Evolutionary conservation across 2,113 vertebrate species (phyloP), one percentile per base, ranked within the genome.

Genomic region (Verasper variegatus): DNA sequence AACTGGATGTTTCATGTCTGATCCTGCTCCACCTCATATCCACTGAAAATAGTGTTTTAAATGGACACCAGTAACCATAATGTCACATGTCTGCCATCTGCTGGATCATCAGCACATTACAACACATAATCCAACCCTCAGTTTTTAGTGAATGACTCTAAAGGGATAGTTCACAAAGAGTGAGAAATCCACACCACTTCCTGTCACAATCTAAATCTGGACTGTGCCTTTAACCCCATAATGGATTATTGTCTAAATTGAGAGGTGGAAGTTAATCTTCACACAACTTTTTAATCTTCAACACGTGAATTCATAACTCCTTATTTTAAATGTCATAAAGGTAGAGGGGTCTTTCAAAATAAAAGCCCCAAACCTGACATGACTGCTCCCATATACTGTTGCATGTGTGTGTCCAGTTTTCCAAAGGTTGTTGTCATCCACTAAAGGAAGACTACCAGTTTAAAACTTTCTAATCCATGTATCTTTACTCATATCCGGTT

Each of bases 81-180:
- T 83, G 63, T 54, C 1, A 31, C 74, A 42, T 47, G 80, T 2
- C 45, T 78, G 84, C 86, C 86, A 72, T 67, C 91, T 91, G 66
- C 75, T 89, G 91, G 90, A 77, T 4, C 0, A 14, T 62, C 12
- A 20, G 0, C 10, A 35, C 12, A 85, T 61, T 87, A 70, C 86
- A 70, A 37, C 35, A n/a, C 5, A 51, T 17, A 40, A 5, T 40
- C 18, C 20, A n/a, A 2, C 27, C 15, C 37, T 4, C 24, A 15
- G 5, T 0, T n/a, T 67, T 47, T 23, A 42, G 18, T 40, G 26
- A 4, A 4, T 47, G 21, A 23, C 51, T 51, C 10, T 31, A 31
- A 31, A 31, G 31, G 31, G 31, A 31, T 31, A 8, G 31, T 31
- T 31, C 31, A 31, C 31, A 31, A 31, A 31, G 6, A 31, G 27